A percentile compares a stretch with the other conserved stretches of the same genome.
These are phyloP conservation scores for Blera fallax DNA, from an alignment of 2,888 invertebrate genomes.

Conservation along the genomic window DNA sequence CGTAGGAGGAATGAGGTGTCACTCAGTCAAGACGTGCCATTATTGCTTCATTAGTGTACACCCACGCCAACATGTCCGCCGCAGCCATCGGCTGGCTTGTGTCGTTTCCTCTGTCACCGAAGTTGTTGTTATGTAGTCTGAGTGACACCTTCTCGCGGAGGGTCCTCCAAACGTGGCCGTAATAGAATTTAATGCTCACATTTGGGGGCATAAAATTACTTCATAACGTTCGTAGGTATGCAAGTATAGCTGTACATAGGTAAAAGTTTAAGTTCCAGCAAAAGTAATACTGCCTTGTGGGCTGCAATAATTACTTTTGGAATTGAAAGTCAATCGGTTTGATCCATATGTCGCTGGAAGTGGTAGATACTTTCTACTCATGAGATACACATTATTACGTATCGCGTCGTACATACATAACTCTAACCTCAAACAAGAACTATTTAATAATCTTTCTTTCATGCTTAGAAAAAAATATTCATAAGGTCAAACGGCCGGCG, in stretches of 20 bases:
- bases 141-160: not conserved
- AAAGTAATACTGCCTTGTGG: not conserved
- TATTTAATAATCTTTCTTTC: not conserved
- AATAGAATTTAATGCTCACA: not conserved
- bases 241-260: not conserved
- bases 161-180: not conserved
- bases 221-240: not conserved
- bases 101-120: conserved; percentile 27
- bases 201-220: conserved; percentile 5
- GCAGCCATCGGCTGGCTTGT: not conserved
- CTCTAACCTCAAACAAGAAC: not conserved
- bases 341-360: not conserved
- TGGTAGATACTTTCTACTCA: not conserved
- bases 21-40: conserved; percentile 76
- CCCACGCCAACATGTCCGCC: conserved; percentile 56
- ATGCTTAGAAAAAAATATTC: not conserved
- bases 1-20: conserved; percentile 68
- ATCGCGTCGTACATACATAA: no score
- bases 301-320: not conserved
- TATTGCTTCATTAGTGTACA: conserved; percentile 81
- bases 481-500: conserved; percentile 34
- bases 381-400: no score
- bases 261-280: conserved; percentile 5
- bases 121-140: not conserved
- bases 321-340: not conserved